These are phyloP conservation scores for Enteromius fasciolatus DNA, from an alignment of 2,797 vertebrate genomes.

Conservation along the genomic window DNA sequence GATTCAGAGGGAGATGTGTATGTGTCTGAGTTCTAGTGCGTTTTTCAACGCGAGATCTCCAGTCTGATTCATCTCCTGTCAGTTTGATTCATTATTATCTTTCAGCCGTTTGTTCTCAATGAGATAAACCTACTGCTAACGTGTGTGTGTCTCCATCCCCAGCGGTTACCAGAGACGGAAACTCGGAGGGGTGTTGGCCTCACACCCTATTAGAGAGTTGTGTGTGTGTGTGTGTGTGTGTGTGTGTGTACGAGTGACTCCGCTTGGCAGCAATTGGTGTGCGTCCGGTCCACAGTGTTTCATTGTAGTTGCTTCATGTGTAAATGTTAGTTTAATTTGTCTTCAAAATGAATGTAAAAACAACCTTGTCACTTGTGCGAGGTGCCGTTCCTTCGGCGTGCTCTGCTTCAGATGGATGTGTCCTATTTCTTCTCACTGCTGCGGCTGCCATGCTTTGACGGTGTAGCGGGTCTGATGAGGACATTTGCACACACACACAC, in stretches of 20 bases:
- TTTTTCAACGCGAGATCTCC: not conserved
- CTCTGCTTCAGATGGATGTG: conserved; percentile 1
- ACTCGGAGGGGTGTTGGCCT: conserved; percentile 49
- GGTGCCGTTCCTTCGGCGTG: not conserved
- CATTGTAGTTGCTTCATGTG: not conserved
- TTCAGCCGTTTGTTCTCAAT: not conserved
- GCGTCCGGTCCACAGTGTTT: not conserved
- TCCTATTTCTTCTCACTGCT: conserved; percentile 29
- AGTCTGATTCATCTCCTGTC: conserved; percentile 24
- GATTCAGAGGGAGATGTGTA: not conserved
- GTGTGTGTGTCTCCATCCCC: conserved; percentile 5
- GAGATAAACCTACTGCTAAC: not conserved
- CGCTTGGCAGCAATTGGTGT: not conserved
- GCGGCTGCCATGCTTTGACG: conserved; percentile 5
- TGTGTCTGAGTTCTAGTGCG: conserved; percentile 5
- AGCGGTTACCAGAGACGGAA: conserved; percentile 32
- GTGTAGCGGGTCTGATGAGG: conserved; percentile 44
- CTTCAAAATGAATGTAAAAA: conserved; percentile 2
- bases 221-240: conserved; percentile 59
- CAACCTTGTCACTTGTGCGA: not conserved
- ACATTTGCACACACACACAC: conserved; percentile 52
- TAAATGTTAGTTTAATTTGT: conserved; percentile 12
- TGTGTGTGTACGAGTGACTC: conserved; percentile 40
- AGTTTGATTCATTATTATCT: conserved; percentile 20
- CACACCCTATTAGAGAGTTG: conserved; percentile 58